Evolutionary conservation across 2,888 invertebrate genomes (phyloP).

Genomic region (Tubiluchus corallicola): DNA sequence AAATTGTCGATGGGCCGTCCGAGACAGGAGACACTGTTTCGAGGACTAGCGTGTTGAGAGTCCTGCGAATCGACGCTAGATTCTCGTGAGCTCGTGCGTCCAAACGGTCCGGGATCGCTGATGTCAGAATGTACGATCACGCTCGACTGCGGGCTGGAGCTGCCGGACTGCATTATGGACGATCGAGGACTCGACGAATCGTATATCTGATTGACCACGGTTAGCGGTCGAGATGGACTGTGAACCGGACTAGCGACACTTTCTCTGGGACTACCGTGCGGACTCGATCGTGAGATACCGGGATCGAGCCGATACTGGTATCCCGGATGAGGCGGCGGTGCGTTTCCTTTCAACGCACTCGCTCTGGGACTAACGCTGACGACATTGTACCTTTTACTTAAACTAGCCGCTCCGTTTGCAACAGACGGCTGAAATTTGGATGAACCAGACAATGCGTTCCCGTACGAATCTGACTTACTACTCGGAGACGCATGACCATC

Average conservation of each 20-base stretch:
- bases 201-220: not conserved
- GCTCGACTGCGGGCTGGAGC: conserved; percentile 1
- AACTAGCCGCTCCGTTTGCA: not conserved
- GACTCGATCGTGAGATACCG: no score
- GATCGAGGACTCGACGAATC: conserved; percentile 26
- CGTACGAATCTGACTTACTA: not conserved
- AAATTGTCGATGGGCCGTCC: not conserved
- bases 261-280: not conserved
- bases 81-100: not conserved
- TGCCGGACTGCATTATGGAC: not conserved
- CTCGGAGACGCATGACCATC: not conserved
- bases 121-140: not conserved
- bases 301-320: not conserved
- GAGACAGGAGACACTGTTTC: conserved; percentile 25
- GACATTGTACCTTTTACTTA: not conserved
- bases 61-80: conserved; percentile 31
- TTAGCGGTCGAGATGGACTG: not conserved
- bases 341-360: not conserved
- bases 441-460: not conserved
- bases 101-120: not conserved
- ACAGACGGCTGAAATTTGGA: not conserved
- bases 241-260: not conserved
- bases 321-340: not conserved
- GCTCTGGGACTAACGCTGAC: not conserved
- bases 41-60: conserved; percentile 34